A percentile compares a stretch with the other conserved stretches of the same genome.
Conservation (phyloP, 2,797 vertebrate genomes). For the Cephalopachus bancanus region DNA sequence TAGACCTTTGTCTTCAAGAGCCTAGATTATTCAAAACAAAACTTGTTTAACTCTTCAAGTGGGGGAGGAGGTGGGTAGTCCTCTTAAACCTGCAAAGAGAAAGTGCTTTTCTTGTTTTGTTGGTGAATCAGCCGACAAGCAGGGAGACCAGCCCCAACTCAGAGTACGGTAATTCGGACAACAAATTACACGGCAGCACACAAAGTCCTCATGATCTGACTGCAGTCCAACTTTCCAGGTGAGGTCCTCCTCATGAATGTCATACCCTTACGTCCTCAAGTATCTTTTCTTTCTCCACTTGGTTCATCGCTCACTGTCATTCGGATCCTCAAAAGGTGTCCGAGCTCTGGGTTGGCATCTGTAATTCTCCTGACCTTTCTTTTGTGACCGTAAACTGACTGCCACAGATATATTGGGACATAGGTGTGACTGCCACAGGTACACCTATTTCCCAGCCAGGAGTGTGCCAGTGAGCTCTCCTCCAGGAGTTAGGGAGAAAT, state of each 20-base stretch:
- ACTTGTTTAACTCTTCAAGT: background rate
- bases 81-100: conserved; percentile 1
- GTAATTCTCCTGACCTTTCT: background rate
- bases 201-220: background rate
- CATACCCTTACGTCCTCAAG: background rate
- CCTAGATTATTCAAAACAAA: conserved; percentile 28
- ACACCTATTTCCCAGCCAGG: background rate
- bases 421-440: background rate
- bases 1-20: background rate
- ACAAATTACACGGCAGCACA: background rate
- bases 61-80: background rate
- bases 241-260: background rate
- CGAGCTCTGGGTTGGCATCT: background rate
- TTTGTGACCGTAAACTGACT: background rate
- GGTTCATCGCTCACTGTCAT: background rate
- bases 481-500: background rate
- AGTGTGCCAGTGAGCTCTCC: background rate
- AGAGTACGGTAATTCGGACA: background rate
- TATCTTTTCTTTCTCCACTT: background rate
- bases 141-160: background rate
- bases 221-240: background rate
- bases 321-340: background rate
- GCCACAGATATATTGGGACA: too few species aligned
- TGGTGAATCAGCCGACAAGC: background rate
- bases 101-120: background rate